Conservation (phyloP, 2,888 invertebrate species). For the Cheilosia vulpina region DNA sequence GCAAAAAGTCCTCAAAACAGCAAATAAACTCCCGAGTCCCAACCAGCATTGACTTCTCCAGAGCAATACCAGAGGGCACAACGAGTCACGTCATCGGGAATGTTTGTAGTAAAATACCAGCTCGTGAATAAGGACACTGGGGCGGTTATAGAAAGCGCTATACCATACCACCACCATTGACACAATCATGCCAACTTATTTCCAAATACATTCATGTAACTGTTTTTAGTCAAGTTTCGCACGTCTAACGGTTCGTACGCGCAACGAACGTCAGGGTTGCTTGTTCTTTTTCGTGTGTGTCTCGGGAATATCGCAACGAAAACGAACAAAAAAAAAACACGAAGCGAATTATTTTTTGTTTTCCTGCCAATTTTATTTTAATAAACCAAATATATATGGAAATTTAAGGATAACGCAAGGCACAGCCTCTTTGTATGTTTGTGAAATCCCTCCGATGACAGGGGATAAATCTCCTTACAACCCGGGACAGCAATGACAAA, state of each 20-base stretch:
- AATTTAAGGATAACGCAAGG: constrained; percentile 10
- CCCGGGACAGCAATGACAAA: constrained; percentile 5
- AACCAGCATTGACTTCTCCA: constrained; percentile 48
- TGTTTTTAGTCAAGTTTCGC: constrained; percentile 81
- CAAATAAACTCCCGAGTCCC: constrained; percentile 23
- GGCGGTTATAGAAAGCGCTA: constrained; percentile 46
- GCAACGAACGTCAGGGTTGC: constrained; percentile 26
- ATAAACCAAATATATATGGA: neutral
- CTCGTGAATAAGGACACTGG: constrained; percentile 50
- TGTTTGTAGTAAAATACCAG: constrained; percentile 46
- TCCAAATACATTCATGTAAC: constrained; percentile 72
- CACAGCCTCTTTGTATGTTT: neutral
- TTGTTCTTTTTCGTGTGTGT: constrained; percentile 17
- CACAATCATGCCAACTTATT: constrained; percentile 59
- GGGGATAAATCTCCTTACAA: constrained; percentile 6
- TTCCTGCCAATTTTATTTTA: neutral
- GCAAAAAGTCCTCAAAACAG: neutral
- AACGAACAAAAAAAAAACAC: neutral
- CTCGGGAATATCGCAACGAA: constrained; percentile 20
- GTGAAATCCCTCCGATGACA: neutral
- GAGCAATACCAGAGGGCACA: constrained; percentile 74
- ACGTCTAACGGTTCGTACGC: constrained; percentile 80
- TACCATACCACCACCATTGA: constrained; percentile 39
- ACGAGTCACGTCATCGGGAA: constrained; percentile 60
- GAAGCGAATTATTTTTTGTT: neutral